Evolutionary conservation across 2,113 vertebrate species (phyloP).

Genomic region (Anarhynchus alexandrinus): DNA sequence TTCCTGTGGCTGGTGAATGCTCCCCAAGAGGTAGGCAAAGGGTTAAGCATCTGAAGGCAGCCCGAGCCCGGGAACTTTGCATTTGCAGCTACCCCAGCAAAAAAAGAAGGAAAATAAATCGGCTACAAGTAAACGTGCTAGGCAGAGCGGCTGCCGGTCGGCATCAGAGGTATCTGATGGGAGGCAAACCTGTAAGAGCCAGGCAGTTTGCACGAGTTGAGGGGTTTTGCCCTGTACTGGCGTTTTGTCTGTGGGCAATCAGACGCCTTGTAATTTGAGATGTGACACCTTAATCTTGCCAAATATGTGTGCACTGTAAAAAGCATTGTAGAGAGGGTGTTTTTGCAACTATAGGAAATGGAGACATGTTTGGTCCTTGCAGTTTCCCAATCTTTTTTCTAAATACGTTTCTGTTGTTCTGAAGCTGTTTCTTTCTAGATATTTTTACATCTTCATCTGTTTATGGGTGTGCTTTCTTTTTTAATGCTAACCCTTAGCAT

Average conservation of each 20-base stretch:
- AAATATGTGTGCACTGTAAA: conserved; percentile 61
- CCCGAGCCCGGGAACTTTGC: neutral
- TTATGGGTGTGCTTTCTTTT: neutral
- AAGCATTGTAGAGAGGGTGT: neutral
- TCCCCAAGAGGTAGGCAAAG: conserved; percentile 14
- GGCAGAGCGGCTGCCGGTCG: neutral
- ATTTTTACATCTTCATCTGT: neutral
- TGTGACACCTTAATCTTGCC: conserved; percentile 76
- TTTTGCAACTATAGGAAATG: conserved; percentile 6
- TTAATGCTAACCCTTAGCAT: neutral
- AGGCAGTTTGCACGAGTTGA: neutral
- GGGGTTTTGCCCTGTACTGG: neutral
- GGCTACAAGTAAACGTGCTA: neutral
- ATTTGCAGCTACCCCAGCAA: neutral
- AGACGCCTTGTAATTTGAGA: conserved; percentile 73
- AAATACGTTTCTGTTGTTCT: neutral
- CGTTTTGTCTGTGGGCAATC: conserved; percentile 63
- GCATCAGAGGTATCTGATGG: neutral
- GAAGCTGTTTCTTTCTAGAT: neutral
- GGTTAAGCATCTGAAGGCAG: conserved; percentile 63
- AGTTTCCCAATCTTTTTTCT: neutral
- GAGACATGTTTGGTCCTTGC: neutral
- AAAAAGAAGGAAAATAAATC: neutral
- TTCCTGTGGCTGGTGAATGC: neutral
- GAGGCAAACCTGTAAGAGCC: neutral